A percentile compares a stretch with the other conserved stretches of the same genome.
Evolutionary conservation across 2,888 invertebrate species (phyloP).

Genomic region (Cerastoderma edule): DNA sequence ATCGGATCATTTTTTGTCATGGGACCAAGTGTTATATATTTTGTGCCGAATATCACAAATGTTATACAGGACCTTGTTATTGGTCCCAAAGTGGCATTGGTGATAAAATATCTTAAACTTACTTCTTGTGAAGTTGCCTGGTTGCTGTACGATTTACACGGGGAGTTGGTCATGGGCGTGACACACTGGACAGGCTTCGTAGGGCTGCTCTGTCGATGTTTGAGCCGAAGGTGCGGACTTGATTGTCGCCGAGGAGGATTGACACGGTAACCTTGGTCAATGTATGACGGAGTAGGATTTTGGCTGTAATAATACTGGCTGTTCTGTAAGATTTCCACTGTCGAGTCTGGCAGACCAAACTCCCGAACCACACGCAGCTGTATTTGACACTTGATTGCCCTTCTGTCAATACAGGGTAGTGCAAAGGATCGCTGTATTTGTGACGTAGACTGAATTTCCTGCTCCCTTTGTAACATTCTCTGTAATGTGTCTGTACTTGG

Average conservation of each 20-base stretch:
- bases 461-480: conserved; percentile 93
- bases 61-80: no score
- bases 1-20: no score
- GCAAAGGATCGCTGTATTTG: conserved; percentile 92
- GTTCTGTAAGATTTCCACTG: conserved; percentile 89
- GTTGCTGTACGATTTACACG: conserved; percentile 40
- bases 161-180: conserved; percentile 56
- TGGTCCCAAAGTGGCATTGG: background rate
- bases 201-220: conserved; percentile 45
- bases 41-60: no score
- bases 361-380: conserved; percentile 96
- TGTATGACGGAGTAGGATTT: conserved; percentile 53
- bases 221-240: conserved; percentile 81
- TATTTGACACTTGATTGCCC: conserved; percentile 91
- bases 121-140: conserved; percentile 41
- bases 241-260: conserved; percentile 42
- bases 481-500: conserved; percentile 91
- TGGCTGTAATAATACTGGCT: conserved; percentile 75
- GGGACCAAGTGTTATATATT: no score
- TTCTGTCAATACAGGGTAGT: conserved; percentile 88
- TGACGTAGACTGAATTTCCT: conserved; percentile 91
- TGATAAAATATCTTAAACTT: background rate
- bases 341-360: conserved; percentile 95
- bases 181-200: conserved; percentile 62
- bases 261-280: conserved; percentile 42